Percentiles rank a stretch among this genome's conserved stretches.
These are phyloP conservation scores for Gavialis gangeticus DNA, from an alignment of 2,113 vertebrate species.

Conservation along the genomic window DNA sequence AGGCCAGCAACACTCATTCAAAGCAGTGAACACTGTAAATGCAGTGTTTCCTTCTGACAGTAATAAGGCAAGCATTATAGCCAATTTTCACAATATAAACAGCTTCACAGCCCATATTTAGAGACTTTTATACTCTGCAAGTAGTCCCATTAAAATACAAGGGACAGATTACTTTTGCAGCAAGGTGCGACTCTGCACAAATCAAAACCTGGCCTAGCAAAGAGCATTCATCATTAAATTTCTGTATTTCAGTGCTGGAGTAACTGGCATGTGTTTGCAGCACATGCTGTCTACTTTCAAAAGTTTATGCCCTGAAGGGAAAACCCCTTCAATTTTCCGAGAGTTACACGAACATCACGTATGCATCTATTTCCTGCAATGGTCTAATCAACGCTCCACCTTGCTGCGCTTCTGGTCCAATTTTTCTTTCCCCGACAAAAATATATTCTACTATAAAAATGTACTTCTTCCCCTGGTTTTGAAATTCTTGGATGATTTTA, in stretches of 20 bases:
- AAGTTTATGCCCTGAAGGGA: neutral
- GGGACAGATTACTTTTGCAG: neutral
- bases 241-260: neutral
- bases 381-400: neutral
- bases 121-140: neutral
- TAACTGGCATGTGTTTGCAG: neutral
- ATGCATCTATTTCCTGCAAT: neutral
- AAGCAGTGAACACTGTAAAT: neutral
- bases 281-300: neutral
- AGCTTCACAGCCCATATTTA: neutral
- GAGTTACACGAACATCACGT: neutral
- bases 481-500: neutral
- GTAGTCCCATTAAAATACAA: neutral
- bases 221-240: neutral
- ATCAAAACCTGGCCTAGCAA: neutral
- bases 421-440: neutral
- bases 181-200: neutral
- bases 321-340: neutral
- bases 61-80: fast-evolving
- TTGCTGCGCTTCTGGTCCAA: neutral
- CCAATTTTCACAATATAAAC: fast-evolving
- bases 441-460: fast-evolving
- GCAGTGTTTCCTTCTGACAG: fast-evolving
- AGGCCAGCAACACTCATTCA: neutral
- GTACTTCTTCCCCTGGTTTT: neutral